Conservation (phyloP, 2,888 invertebrate species). For the Eudemis profundana region DNA sequence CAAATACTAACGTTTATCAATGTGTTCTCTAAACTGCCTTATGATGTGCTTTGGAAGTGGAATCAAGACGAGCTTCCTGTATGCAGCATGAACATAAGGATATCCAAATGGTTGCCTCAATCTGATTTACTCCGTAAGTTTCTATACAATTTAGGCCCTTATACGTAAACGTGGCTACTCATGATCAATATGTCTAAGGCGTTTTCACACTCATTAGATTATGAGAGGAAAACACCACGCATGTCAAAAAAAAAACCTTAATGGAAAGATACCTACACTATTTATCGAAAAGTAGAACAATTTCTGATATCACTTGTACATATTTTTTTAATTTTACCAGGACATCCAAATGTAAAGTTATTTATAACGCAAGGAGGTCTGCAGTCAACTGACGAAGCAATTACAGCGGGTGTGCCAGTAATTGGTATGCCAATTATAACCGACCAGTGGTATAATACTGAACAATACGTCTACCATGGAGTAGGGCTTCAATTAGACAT, state of each 20-base stretch:
- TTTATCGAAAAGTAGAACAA: too few species aligned
- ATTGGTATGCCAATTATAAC: conserved; percentile 64
- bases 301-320: too few species aligned
- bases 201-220: too few species aligned
- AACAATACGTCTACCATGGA: conserved; percentile 46
- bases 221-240: too few species aligned
- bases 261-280: too few species aligned
- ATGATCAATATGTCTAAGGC: too few species aligned
- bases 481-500: conserved; percentile 63
- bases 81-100: conserved; percentile 58
- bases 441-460: conserved; percentile 57
- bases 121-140: conserved; percentile 62
- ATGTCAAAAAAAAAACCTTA: too few species aligned
- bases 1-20: conserved; percentile 52
- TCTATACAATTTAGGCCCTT: not conserved
- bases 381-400: conserved; percentile 74
- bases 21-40: conserved; percentile 62
- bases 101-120: conserved; percentile 68
- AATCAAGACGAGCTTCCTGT: conserved; percentile 55
- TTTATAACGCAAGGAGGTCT: conserved; percentile 78
- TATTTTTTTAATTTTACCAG: conserved; percentile 48
- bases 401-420: conserved; percentile 60
- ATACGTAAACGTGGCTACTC: not conserved
- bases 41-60: conserved; percentile 67
- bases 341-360: conserved; percentile 73